phyloP scores from a whole-genome alignment of 2,113 vertebrate species.

The Mola mola region DNA sequence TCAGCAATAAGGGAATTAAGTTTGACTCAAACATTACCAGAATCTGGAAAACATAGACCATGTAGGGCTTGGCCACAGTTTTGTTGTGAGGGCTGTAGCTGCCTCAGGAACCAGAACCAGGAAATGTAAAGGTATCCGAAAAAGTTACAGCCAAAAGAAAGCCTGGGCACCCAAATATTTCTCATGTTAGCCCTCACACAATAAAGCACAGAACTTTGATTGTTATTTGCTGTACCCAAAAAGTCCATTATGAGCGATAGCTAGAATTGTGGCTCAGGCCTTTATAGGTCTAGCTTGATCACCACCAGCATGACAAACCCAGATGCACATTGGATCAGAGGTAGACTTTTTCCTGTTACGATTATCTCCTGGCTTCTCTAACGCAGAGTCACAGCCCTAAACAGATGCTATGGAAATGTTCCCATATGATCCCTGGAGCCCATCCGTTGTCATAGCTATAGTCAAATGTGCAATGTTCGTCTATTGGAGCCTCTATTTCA shows the following conservation, averaged over 20 bases:
- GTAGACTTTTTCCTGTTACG: conserved; percentile 27
- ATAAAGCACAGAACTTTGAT: background rate
- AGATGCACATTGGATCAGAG: conserved; percentile 60
- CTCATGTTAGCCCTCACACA: background rate
- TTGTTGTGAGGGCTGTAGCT: conserved; percentile 13
- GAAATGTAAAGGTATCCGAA: conserved; percentile 12
- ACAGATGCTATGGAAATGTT: conserved; percentile 59
- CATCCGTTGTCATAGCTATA: conserved; percentile 55
- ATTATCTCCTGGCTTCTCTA: conserved; percentile 15
- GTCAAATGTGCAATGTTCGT: conserved; percentile 58
- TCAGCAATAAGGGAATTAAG: background rate
- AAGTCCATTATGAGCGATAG: background rate
- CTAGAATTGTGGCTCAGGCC: no score
- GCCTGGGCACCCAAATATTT: background rate
- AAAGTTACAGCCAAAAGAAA: conserved; percentile 14
- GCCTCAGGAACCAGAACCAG: conserved; percentile 1
- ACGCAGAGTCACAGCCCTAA: conserved; percentile 25
- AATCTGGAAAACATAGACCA: conserved; percentile 4
- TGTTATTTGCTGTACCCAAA: no score
- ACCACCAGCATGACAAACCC: conserved; percentile 51
- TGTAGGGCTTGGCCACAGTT: background rate
- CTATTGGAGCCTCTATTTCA: conserved; percentile 47
- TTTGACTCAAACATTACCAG: conserved; percentile 4
- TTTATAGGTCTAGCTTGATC: conserved; percentile 49
- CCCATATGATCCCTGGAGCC: conserved; percentile 37